Percentiles rank a stretch among this genome's conserved stretches.
These are phyloP conservation scores for Sebastes taczanowskii DNA, from an alignment of 2,797 vertebrate genomes.

Conservation along the genomic window DNA sequence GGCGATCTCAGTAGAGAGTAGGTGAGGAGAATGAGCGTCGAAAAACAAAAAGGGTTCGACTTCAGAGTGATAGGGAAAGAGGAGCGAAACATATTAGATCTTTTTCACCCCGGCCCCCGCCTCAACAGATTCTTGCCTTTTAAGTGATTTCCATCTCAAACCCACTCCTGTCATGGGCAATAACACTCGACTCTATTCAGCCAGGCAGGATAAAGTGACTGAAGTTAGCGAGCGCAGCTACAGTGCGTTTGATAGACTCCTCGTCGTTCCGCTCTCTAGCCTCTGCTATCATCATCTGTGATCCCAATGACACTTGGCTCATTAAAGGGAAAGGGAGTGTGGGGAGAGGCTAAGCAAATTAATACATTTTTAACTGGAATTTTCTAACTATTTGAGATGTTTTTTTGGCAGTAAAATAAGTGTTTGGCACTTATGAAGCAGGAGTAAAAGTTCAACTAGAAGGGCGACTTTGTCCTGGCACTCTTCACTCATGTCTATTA, in stretches of 20 bases:
- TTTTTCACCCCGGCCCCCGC: slow-evolving; percentile 47
- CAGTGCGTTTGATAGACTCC: slow-evolving; percentile 54
- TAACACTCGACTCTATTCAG: slow-evolving; percentile 63
- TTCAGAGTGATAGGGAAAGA: slow-evolving; percentile 54
- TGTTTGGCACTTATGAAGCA: slow-evolving; percentile 1
- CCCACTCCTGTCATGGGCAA: slow-evolving; percentile 68
- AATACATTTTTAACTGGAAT: slow-evolving; percentile 26
- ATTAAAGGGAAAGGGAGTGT: slow-evolving; percentile 39
- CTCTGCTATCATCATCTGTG: slow-evolving; percentile 42
- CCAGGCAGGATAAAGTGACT: slow-evolving; percentile 46
- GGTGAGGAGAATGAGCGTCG: slow-evolving; percentile 41
- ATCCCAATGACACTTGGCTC: slow-evolving; percentile 58
- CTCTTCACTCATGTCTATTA: neutral
- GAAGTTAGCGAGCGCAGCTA: slow-evolving; percentile 37
- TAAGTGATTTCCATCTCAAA: slow-evolving; percentile 72
- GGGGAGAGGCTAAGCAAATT: slow-evolving; percentile 29
- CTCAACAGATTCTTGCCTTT: slow-evolving; percentile 66
- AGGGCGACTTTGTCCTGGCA: neutral
- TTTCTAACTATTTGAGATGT: slow-evolving; percentile 2
- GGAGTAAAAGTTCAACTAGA: neutral
- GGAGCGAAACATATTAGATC: slow-evolving; percentile 52
- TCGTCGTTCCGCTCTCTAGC: slow-evolving; percentile 43
- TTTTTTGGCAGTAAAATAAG: slow-evolving; percentile 12
- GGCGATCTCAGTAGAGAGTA: slow-evolving; percentile 27
- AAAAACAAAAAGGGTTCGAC: slow-evolving; percentile 46